Base-by-base conservation (phyloP, 2,888 invertebrate species). In the Microdon myrmicae region DNA sequence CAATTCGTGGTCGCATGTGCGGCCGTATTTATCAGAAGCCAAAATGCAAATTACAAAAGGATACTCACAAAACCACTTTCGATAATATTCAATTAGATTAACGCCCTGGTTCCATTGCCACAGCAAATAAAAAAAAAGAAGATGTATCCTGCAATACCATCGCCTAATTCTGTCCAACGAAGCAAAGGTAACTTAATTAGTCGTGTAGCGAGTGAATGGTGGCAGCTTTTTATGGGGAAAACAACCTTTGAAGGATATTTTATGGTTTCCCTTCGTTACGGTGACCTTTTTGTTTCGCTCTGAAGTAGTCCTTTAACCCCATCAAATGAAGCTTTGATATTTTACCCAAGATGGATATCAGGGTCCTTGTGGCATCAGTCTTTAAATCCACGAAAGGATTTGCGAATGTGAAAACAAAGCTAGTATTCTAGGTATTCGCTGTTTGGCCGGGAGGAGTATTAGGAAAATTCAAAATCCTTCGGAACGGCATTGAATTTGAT, bases 51-150 rank as follows among this genome's bases (percentile, higher is more conserved):
- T 47, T 47, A 47, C 39, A 20, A n/a, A n/a, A n/a, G 44, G 38
- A 51, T 51, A 41, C 41, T 53, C 41, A 58, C 58, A 58, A 41
- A 56, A 26, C n/a, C 2, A 3, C 8, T 19, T 22, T 35, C 39
- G 56, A 64, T 64, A 56, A 56, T 64, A 56, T 64, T 56, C 61
- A 56, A 58, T 66, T 66, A 43, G 64, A 56, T 66, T 66, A 56
- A 47, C 45, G 34, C 20, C 47, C 38, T 51, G 64, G 64, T 53
- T 22, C 22, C 14, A 10, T 29, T 34, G 14, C 10, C 28, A n/a
- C n/a, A n/a, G n/a, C n/a, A n/a, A n/a, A 2, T 1, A 1, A 8
- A 35, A 13, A 23, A 23, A 34, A 51, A 34, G 12, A 51, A 45
- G 20, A 12, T 61, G n/a, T n/a, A n/a, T n/a, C n/a, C n/a, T n/a